These are phyloP conservation scores for Petrolisthes cinctipes DNA, from an alignment of 2,888 invertebrate species.

Conservation along the genomic window DNA sequence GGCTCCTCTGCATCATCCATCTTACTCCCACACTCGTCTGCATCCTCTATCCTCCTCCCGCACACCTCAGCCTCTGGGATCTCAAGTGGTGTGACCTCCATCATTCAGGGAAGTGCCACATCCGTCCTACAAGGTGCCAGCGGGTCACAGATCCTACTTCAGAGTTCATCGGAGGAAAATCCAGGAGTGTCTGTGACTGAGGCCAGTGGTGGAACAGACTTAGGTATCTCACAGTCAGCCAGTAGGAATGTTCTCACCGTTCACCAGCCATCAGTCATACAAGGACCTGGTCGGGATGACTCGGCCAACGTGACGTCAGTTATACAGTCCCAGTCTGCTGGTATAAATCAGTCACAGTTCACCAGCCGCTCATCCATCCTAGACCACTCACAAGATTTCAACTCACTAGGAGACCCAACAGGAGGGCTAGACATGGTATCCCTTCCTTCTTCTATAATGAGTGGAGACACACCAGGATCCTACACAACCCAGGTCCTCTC, in stretches of 20 bases:
- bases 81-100: slow-evolving; percentile 10
- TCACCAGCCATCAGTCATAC: slow-evolving; percentile 54
- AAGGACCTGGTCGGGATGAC: slow-evolving; percentile 51
- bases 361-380: slow-evolving; percentile 29
- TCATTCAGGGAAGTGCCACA: slow-evolving; percentile 28
- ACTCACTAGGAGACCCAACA: slow-evolving; percentile 38
- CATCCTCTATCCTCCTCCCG: slow-evolving; percentile 46
- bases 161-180: not conserved
- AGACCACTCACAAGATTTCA: slow-evolving; percentile 44
- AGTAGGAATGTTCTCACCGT: slow-evolving; percentile 37
- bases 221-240: slow-evolving; percentile 40
- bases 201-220: slow-evolving; percentile 26
- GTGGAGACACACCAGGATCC: slow-evolving; percentile 11
- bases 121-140: slow-evolving; percentile 32
- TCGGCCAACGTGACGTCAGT: slow-evolving; percentile 51
- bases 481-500: slow-evolving; percentile 42
- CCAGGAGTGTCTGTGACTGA: slow-evolving; percentile 9
- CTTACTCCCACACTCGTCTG: slow-evolving; percentile 28
- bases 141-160: slow-evolving; percentile 35
- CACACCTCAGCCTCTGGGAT: slow-evolving; percentile 25
- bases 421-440: slow-evolving; percentile 53
- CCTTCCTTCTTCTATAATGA: slow-evolving; percentile 45
- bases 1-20: slow-evolving; percentile 36
- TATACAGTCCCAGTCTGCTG: slow-evolving; percentile 45
- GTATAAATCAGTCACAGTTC: slow-evolving; percentile 39